A percentile compares a stretch with the other conserved stretches of the same genome.
These are phyloP conservation scores for Pituophis catenifer DNA, from an alignment of 2,113 vertebrate genomes.

Conservation along the genomic window DNA sequence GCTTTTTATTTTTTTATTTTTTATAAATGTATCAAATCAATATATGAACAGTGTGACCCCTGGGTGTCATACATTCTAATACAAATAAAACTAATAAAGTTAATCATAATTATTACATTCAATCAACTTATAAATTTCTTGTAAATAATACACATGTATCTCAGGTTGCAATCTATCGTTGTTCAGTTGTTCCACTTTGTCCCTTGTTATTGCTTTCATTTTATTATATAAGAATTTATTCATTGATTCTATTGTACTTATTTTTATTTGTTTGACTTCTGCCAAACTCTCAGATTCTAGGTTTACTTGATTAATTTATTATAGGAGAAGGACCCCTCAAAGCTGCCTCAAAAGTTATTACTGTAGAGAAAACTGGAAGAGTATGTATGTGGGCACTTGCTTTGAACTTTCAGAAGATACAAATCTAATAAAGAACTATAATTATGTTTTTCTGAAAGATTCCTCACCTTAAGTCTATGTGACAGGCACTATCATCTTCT, in stretches of 20 bases:
- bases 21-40: no score
- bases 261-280: not conserved
- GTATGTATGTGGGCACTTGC: not conserved
- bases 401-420: not conserved
- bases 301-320: not conserved
- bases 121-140: no score
- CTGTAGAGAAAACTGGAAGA: not conserved
- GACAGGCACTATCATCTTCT: not conserved
- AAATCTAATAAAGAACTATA: not conserved
- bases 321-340: not conserved
- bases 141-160: no score
- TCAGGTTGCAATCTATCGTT: no score
- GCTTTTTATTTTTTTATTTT: no score
- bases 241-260: not conserved
- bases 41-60: no score
- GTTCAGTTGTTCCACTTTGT: no score
- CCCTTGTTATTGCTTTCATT: no score
- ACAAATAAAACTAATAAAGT: no score
- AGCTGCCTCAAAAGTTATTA: not conserved
- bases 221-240: no score
- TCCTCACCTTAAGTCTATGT: not conserved
- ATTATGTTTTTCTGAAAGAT: not conserved
- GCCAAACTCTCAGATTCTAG: not conserved
- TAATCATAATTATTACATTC: no score
- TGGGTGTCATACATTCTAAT: no score